phyloP scores from a whole-genome alignment of 2,888 invertebrate species.

The Cyaniris semiargus region DNA sequence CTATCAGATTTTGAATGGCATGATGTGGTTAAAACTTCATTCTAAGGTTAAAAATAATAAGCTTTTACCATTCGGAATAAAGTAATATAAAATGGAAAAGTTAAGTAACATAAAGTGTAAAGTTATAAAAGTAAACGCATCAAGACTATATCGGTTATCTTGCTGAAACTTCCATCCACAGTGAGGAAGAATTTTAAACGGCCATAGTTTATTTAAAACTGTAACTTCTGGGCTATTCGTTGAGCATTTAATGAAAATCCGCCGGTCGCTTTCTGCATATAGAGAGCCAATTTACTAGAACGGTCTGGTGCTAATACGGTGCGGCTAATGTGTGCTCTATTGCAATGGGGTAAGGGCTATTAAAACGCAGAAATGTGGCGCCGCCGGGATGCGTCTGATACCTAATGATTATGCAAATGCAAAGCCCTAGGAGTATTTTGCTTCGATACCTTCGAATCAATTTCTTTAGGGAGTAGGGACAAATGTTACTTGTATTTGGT shows the following conservation, averaged over 20 bases:
- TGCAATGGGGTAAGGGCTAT: slow-evolving; percentile 40
- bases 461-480: background rate
- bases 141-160: background rate
- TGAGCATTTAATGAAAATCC: slow-evolving; percentile 71
- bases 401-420: slow-evolving; percentile 64
- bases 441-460: slow-evolving; percentile 50
- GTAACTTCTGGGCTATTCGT: slow-evolving; percentile 45
- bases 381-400: slow-evolving; percentile 44
- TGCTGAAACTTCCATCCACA: background rate
- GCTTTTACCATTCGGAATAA: background rate
- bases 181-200: background rate
- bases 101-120: background rate
- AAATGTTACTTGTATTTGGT: too few relatives aligned
- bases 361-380: slow-evolving; percentile 38
- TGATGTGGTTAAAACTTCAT: too few relatives aligned
- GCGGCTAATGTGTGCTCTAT: slow-evolving; percentile 49
- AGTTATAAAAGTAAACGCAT: background rate
- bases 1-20: too few relatives aligned
- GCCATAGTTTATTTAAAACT: slow-evolving; percentile 32
- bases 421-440: slow-evolving; percentile 55
- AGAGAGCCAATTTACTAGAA: slow-evolving; percentile 71
- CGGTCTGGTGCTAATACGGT: slow-evolving; percentile 65
- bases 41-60: background rate
- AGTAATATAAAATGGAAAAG: background rate
- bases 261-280: slow-evolving; percentile 70